phyloP scores from a whole-genome alignment of 2,888 invertebrate species.

The Phyllotreta striolata region DNA sequence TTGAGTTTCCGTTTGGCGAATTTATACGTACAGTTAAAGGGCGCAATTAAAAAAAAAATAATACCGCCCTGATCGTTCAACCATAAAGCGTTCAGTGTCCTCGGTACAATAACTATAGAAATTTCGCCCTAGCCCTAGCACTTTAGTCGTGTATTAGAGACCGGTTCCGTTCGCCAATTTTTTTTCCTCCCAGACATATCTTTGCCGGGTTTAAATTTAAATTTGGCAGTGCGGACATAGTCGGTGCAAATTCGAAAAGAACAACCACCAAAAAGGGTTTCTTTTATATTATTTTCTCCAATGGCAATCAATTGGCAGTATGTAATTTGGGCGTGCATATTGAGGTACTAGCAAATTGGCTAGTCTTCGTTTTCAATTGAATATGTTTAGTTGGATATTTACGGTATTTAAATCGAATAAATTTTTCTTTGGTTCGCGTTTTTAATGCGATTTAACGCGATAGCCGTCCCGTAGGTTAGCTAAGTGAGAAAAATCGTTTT shows the following conservation, averaged over 20 bases:
- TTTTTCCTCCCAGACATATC: constrained; percentile 42
- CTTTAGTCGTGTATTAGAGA: constrained; percentile 35
- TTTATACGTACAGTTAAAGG: too few relatives aligned
- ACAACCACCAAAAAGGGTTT: background rate
- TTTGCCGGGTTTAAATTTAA: constrained; percentile 30
- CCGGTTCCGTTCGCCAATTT: constrained; percentile 46
- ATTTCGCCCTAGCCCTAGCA: constrained; percentile 41
- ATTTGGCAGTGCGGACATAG: constrained; percentile 18
- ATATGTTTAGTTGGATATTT: too few relatives aligned
- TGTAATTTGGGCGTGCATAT: too few relatives aligned
- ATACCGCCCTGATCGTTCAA: constrained; percentile 26
- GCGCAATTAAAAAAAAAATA: background rate
- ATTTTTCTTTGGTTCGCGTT: too few relatives aligned
- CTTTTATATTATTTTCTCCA: background rate
- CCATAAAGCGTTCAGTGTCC: constrained; percentile 38
- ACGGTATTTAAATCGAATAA: too few relatives aligned
- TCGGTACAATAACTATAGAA: constrained; percentile 44
- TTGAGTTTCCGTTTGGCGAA: too few relatives aligned
- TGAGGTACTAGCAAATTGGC: too few relatives aligned
- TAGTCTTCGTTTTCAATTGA: too few relatives aligned
- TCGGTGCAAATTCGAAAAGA: constrained; percentile 20
- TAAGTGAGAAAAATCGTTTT: constrained; percentile 37
- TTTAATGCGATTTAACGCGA: too few relatives aligned
- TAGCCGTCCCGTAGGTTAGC: too few relatives aligned
- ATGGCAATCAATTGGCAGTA: too few relatives aligned